These are phyloP conservation scores for Parasteatoda tepidariorum DNA, from an alignment of 1,140 invertebrate species.

Conservation along the genomic window DNA sequence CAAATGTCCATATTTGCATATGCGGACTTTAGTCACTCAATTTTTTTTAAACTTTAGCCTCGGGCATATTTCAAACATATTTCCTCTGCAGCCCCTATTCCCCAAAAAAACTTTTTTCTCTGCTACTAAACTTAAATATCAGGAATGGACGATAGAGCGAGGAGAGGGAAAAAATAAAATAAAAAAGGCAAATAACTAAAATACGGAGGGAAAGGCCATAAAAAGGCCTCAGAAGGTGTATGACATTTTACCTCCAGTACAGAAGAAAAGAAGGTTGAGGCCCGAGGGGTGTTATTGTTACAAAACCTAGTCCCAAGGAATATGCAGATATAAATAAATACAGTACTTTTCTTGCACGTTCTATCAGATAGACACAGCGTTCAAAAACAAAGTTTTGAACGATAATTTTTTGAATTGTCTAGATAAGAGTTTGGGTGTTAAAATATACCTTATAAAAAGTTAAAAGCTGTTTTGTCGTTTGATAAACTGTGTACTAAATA, in stretches of 20 bases:
- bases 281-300: not conserved
- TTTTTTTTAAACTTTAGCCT: slow-evolving; percentile 42
- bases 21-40: slow-evolving; percentile 15
- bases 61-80: slow-evolving; percentile 24
- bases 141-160: slow-evolving; percentile 2
- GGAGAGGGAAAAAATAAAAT: not conserved
- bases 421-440: too few relatives aligned
- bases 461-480: too few relatives aligned
- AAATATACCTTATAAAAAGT: too few relatives aligned
- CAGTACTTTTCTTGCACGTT: not conserved
- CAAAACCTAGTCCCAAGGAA: not conserved
- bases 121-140: slow-evolving; percentile 43
- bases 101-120: slow-evolving; percentile 3
- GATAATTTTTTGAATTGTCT: too few relatives aligned
- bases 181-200: too few relatives aligned
- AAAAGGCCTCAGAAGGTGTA: slow-evolving; percentile 32
- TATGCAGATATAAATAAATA: slow-evolving; percentile 7
- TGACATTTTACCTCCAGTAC: slow-evolving; percentile 44
- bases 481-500: too few relatives aligned
- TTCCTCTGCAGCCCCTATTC: not conserved
- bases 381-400: too few relatives aligned
- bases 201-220: too few relatives aligned
- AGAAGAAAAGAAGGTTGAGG: not conserved
- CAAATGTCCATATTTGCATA: slow-evolving; percentile 56
- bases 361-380: too few relatives aligned